Evolutionary conservation across 30 jellyfish, hydroid and myxozoan genomes (phyloP), one percentile per base, ranked within the genome.

Genomic region (Sanderia malayensis): DNA sequence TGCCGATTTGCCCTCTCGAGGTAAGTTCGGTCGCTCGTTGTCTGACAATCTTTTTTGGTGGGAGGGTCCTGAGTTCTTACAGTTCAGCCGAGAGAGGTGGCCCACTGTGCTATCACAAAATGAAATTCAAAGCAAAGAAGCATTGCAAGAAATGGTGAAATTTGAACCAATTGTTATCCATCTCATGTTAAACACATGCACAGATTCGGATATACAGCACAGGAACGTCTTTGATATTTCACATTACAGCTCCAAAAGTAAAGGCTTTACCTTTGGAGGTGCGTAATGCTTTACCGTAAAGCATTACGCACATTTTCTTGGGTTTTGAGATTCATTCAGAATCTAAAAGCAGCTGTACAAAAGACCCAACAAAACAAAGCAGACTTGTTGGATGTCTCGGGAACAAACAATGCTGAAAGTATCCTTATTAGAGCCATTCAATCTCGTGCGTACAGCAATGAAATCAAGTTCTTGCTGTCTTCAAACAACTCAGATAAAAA

Each of bases 41-140:
- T 13, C 61, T 0, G 34, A 59, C 27, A 9, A 27, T 61, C 18
- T 2, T 24, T 41, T 37, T 46, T 61, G 88, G 88, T 41, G 72
- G 80, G 88, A 76, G 88, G 88, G 72, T 76, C 88, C 80, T 76
- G 72, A 44, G 17, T 76, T 61, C 88, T 20, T 76, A 7, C 65
- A 61, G 27, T 26, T 53, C 24, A 30, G 25, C 1, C 31, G 52
- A 64, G 83, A 32, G n/a, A 58, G 52, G 15, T 79, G 76, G 83
- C 82, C 91, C 58, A 46, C 19, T 37, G 41, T 20, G 70, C 47
- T 28, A 45, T 67, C 45, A 19, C 58, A 2, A 21, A 46, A 58
- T 32, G 30, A 55, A 79, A 37, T 26, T 41, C 28, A 21, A 46
- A 64, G 55, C 31, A 30, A 13, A 41, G 62, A 46, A 31, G 74